Conservation (phyloP, 2,113 vertebrate genomes). For the Euleptes europaea region DNA sequence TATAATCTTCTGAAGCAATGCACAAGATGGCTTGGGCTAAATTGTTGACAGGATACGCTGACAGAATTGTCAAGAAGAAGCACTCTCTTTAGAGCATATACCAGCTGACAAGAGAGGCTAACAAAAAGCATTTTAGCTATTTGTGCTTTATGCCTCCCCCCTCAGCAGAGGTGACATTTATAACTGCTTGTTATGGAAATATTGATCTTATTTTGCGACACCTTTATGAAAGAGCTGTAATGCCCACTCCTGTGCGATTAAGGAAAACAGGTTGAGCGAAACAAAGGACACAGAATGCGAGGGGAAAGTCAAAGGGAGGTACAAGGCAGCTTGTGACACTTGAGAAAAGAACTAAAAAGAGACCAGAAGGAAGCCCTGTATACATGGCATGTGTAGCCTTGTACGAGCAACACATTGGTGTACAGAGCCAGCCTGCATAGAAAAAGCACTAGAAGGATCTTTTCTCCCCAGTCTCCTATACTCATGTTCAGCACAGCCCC, state of each 20-base stretch:
- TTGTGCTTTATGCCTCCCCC: neutral
- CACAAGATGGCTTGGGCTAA: neutral
- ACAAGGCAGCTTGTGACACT: neutral
- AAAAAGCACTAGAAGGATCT: no score
- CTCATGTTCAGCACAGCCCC: no score
- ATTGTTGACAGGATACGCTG: neutral
- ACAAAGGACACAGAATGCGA: neutral
- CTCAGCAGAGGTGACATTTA: neutral
- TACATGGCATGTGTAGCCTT: no score
- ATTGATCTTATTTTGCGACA: neutral
- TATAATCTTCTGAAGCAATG: neutral
- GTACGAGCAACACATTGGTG: no score
- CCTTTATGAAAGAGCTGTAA: neutral
- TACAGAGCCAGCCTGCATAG: no score
- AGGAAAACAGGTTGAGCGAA: neutral
- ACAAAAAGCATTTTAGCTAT: neutral
- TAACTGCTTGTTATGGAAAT: neutral
- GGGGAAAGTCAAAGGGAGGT: neutral
- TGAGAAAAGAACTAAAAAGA: neutral
- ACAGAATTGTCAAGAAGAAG: neutral
- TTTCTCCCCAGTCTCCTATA: no score
- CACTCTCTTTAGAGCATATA: neutral
- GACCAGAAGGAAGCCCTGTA: neutral
- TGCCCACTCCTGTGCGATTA: neutral
- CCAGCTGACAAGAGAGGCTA: neutral